Evolutionary conservation across 2,888 invertebrate genomes (phyloP).

Genomic region (Balanococcus diminutus): DNA sequence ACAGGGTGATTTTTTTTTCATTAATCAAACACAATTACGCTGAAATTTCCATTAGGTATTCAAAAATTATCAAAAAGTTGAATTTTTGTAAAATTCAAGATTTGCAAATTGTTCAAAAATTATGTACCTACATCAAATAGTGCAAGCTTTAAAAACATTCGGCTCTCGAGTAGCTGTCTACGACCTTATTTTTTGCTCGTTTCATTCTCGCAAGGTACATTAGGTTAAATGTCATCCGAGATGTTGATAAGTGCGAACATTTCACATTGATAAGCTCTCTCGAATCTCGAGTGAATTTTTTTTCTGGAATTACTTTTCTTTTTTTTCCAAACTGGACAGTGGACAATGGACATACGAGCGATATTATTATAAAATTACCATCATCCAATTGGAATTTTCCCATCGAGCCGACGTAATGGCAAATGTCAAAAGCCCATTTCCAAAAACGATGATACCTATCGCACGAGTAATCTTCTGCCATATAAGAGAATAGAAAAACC

Average conservation of each 20-base stretch:
- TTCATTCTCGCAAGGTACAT: background rate
- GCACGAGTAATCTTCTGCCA: background rate
- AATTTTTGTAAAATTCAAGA: too few species aligned
- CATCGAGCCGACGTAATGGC: background rate
- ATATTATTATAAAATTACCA: conserved; percentile 24
- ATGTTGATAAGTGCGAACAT: background rate
- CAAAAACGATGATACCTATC: background rate
- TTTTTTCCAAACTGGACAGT: too few species aligned
- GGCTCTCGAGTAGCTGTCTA: background rate
- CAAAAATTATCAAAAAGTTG: too few species aligned
- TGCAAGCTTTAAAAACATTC: too few species aligned
- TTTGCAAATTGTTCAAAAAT: too few species aligned
- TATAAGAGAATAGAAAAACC: background rate
- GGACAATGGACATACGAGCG: background rate
- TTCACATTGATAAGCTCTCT: background rate
- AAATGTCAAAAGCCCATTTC: conserved; percentile 26
- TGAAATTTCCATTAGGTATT: too few species aligned
- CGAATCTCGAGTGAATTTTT: background rate
- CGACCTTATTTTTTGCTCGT: background rate
- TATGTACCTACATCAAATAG: too few species aligned
- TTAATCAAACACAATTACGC: too few species aligned
- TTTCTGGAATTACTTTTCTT: background rate
- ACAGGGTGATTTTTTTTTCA: too few species aligned
- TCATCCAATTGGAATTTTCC: background rate
- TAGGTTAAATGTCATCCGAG: background rate